Evolutionary conservation across 2,888 invertebrate genomes (phyloP), one percentile per base, ranked within the genome.

Genomic region (Lepidocyrtoides sp.): DNA sequence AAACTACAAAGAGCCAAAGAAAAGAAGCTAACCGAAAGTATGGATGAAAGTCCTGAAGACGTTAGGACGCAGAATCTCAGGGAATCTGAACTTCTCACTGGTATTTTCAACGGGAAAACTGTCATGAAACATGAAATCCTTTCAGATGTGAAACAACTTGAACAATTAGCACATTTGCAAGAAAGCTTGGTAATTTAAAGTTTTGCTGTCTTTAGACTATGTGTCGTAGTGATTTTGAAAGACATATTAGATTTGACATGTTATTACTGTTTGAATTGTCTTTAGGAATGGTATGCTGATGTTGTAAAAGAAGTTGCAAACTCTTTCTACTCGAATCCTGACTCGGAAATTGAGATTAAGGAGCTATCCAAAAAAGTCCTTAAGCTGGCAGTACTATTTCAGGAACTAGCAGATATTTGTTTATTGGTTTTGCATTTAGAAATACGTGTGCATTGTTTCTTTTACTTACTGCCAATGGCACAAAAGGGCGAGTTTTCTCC

Each of bases 391-490:
- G 96, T 97, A 93, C 97, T 98, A 93, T 98, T 98, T 95, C 97
- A 98, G 95, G 98, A 98, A 94, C 96, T 99, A 86, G 97, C 98
- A 0, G 98, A 98, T 95, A 98, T 98, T 84, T 99, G 99, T 95
- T 96, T 99, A 91, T 96, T 99, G 60, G 97, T 99, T 91, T 96
- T 99, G 84, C 99, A 99, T 96, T 96, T 99, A 94, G 99, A 99
- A 96, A 98, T 98, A 94, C 96, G 99, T 90, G 98, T 99, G 63
- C 98, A 99, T 95, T 99, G 99, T 95, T 99, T 99, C 96, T 98
- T 98, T 96, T 98, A 98, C 96, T 96, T 99, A 93, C 96, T 96
- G 89, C 97, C 97, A 2, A 95, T 96, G 57, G 95, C 96, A 26
- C 95, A 95, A 94, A 95, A 93, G 94, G 95, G 92, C 94, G 95